phyloP scores from a whole-genome alignment of 2,888 invertebrate genomes.

The Sesia apiformis region DNA sequence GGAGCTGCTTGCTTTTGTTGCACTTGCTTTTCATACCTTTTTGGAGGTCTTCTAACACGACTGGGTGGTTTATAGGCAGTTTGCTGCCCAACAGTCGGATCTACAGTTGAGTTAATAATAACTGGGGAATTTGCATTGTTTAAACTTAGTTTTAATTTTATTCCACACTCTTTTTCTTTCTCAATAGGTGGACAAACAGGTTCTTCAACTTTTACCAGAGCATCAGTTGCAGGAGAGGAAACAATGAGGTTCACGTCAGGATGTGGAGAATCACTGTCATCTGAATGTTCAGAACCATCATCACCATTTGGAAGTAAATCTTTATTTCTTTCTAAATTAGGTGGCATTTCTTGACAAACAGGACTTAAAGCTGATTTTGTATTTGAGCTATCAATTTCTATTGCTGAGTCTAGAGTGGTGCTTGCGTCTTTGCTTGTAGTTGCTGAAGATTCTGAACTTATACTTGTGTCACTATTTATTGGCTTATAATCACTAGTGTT shows the following conservation, averaged over 20 bases:
- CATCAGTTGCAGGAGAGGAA: conserved; percentile 17
- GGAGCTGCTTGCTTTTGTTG: conserved; percentile 1
- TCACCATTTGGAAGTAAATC: conserved; percentile 43
- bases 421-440: conserved; percentile 38
- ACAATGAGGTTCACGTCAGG: conserved; percentile 21
- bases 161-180: conserved; percentile 57
- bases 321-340: conserved; percentile 21
- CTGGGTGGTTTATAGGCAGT: conserved; percentile 51
- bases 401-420: conserved; percentile 37
- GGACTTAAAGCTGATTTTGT: conserved; percentile 29
- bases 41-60: conserved; percentile 53
- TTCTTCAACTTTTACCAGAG: conserved; percentile 24
- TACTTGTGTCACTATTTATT: conserved; percentile 39
- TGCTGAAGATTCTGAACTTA: conserved; percentile 34
- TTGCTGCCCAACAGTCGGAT: conserved; percentile 56
- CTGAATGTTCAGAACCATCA: conserved; percentile 45
- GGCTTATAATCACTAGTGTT: conserved; percentile 29
- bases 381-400: conserved; percentile 36
- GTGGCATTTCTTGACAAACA: conserved; percentile 17
- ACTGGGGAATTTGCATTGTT: conserved; percentile 67
- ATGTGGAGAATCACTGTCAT: conserved; percentile 45
- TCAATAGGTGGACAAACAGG: conserved; percentile 24
- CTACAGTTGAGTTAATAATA: conserved; percentile 68
- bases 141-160: conserved; percentile 62
- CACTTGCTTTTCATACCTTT: conserved; percentile 52